Conservation (phyloP, 2,113 vertebrate species). For the Strigops habroptila region DNA sequence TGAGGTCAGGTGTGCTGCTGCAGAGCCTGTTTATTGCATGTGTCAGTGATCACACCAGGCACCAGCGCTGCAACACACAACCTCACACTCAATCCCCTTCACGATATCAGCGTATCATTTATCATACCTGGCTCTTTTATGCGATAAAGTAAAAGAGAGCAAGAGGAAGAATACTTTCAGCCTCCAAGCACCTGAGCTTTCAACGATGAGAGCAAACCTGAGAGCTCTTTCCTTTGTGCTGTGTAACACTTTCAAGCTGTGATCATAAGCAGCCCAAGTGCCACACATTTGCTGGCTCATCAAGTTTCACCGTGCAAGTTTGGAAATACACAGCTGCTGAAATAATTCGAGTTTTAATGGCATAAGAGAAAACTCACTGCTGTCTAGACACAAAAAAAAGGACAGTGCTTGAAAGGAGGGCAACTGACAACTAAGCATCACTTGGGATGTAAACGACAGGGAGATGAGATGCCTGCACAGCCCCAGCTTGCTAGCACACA, state of each 20-base stretch:
- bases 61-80: not conserved
- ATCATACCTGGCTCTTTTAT: not conserved
- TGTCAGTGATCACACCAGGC: not conserved
- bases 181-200: not conserved
- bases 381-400: not conserved
- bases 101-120: not conserved
- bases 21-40: not conserved
- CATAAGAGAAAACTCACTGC: not conserved
- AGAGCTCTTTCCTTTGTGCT: not conserved
- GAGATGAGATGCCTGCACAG: not conserved
- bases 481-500: not conserved
- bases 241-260: not conserved
- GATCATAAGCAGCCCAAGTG: constrained; percentile 2
- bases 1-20: not conserved
- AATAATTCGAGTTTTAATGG: not conserved
- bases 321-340: not conserved
- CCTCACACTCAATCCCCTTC: not conserved
- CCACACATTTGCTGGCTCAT: constrained; percentile 16
- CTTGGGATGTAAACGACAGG: not conserved
- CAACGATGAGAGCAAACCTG: not conserved
- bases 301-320: not conserved
- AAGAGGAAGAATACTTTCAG: not conserved
- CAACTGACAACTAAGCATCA: not conserved
- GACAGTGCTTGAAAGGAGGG: not conserved
- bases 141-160: not conserved